Evolutionary conservation across 1,140 invertebrate genomes (phyloP), one percentile per base, ranked within the genome.

Genomic region (Ips nitidus): DNA sequence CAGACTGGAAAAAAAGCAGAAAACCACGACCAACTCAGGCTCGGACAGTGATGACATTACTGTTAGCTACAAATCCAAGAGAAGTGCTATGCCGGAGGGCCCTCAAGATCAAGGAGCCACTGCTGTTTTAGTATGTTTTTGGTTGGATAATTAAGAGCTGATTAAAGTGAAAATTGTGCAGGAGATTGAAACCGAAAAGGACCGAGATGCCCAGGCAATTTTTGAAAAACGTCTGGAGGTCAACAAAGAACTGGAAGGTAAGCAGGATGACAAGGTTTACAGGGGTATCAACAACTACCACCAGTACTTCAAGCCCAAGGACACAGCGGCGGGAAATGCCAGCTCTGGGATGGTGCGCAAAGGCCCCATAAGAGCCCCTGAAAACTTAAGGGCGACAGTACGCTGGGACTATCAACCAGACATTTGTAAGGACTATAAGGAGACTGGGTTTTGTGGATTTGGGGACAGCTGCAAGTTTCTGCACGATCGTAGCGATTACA

Each of bases 321-420:
- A 99, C 78, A 98, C 97, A 2, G 94, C 92, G 0, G 90, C 91
- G 39, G 95, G 94, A 2, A 96, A 95, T 83, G 94, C 94, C 3
- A 92, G 93, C 53, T 95, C 92, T 59, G 94, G 93, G 37, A 88
- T 93, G 80, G 94, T 94, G 8, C 84, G 93, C 7, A 94, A 94
- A 81, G 97, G 97, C 1, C 97, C 97, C 1, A 97, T 98, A 38
- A 82, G 97, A 78, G 97, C 97, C 1, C 95, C 96, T 0, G 90
- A 95, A n/a, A 94, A 98, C 85, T 82, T 99, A 1, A 86, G 96
- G 74, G 91, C 95, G 4, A 98, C 97, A 2, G 96, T 99, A 3
- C 84, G 98, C 80, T 99, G 98, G 98, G 98, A 99, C 81, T 99
- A 99, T 82, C 97, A 98, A 78, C 98, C 98, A 1, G 97, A 99